Evolutionary conservation across 2,888 invertebrate genomes (phyloP), one percentile per base, ranked within the genome.

Genomic region (Seira ritae): DNA sequence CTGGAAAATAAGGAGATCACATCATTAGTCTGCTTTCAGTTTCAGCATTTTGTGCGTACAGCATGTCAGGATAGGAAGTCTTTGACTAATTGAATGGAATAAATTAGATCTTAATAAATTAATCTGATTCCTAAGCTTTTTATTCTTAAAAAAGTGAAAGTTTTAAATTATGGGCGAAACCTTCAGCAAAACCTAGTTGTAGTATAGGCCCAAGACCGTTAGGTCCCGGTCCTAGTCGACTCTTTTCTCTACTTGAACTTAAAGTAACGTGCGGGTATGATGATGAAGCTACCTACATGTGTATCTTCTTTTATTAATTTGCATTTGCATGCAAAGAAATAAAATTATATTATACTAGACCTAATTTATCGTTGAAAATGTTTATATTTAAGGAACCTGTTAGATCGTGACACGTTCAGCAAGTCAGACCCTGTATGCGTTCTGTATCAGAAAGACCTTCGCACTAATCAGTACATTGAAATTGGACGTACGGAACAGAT

Each of bases 391-490:
- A 91, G 91, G 78, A 91, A 90, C 81, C 86, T 91, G n/a, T 80
- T 89, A 75, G 91, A 91, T 84, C 89, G 89, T 66, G 92, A 92
- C 87, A 88, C 90, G 1, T 90, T 91, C 76, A 91, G 91, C 1
- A 91, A 92, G 87, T 91, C 91, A 8, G 92, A 92, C 87, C 92
- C 92, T 0, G 90, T 91, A 81, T 91, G 91, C 89, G 90, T 91
- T n/a, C 83, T 91, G 8, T 90, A 89, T 81, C 76, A 87, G 67
- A 89, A 91, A 74, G 89, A 89, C 69, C 81, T 87, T 55, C 85
- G 89, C 12, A 85, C 87, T 1, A 89, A 87, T 55, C 83, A 88
- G 46, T 90, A 89, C 85, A 46, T 85, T 22, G 90, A 90, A 80
- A 50, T 89, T 24, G 90, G 90, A 10, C 87, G 90, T 19, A 91